Conservation (phyloP, 2,797 vertebrate genomes). For the Darevskia mixta region DNA sequence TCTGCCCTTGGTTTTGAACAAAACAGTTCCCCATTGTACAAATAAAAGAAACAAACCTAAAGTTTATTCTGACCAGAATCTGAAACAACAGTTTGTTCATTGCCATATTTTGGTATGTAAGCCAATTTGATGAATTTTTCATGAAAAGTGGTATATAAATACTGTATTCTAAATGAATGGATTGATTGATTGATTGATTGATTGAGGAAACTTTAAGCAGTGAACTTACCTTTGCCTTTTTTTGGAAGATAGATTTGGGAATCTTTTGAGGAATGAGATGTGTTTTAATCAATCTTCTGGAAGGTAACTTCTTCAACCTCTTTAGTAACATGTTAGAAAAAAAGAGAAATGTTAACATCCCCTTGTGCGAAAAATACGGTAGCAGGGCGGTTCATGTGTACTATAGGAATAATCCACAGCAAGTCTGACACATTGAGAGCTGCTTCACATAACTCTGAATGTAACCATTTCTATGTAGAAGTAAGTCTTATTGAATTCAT, state of each 20-base stretch:
- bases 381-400: not conserved
- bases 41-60: no score
- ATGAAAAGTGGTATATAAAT: not conserved
- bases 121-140: not conserved
- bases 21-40: not conserved
- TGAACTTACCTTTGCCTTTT: slow-evolving; percentile 63
- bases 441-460: not conserved
- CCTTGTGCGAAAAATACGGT: not conserved
- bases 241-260: slow-evolving; percentile 54
- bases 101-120: not conserved
- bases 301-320: slow-evolving; percentile 63
- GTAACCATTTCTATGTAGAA: no score
- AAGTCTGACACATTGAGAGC: not conserved
- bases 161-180: not conserved
- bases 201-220: not conserved
- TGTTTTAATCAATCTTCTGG: slow-evolving; percentile 60
- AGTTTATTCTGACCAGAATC: no score
- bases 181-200: no score
- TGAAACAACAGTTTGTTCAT: not conserved
- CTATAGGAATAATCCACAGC: not conserved
- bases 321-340: slow-evolving; percentile 33
- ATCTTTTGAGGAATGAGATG: slow-evolving; percentile 51
- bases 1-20: not conserved
- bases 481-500: not conserved
- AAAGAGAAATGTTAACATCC: not conserved